Conservation (phyloP, 2,888 invertebrate species). For the Xylocampa areola region DNA sequence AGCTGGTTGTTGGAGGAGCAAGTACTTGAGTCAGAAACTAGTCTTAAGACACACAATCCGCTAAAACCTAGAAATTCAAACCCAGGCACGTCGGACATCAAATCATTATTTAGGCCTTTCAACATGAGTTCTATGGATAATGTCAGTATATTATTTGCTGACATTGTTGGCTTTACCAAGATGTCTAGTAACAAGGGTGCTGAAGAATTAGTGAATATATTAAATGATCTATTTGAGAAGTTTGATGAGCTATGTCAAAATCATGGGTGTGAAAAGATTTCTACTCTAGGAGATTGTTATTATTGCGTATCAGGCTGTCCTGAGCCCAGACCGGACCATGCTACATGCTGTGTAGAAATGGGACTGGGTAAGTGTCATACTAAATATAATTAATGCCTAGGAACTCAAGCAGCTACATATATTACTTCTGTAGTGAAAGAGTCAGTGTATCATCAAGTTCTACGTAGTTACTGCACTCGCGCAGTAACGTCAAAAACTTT, state of each 20-base stretch:
- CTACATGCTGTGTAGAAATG: conserved; percentile 98
- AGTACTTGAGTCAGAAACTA: conserved; percentile 89
- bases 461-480: too few species aligned
- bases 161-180: conserved; percentile 99
- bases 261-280: conserved; percentile 98
- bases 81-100: conserved; percentile 91
- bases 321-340: conserved; percentile 97
- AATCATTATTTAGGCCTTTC: conserved; percentile 97
- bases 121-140: conserved; percentile 99
- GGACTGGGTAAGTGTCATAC: conserved; percentile 92
- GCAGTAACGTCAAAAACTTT: too few species aligned
- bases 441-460: too few species aligned
- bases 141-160: conserved; percentile 98
- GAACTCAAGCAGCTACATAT: neutral
- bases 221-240: conserved; percentile 98
- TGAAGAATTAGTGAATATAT: conserved; percentile 97
- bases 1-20: conserved; percentile 95
- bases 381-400: conserved; percentile 3
- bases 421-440: neutral
- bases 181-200: conserved; percentile 99
- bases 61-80: conserved; percentile 86
- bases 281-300: conserved; percentile 98
- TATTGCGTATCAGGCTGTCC: conserved; percentile 99
- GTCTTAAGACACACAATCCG: conserved; percentile 84
- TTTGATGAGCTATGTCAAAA: conserved; percentile 97